A percentile compares a stretch with the other conserved stretches of the same genome.
These are phyloP conservation scores for Pelagia noctiluca DNA, from an alignment of 30 jellyfish, hydroid and myxozoan genomes.

Conservation along the genomic window DNA sequence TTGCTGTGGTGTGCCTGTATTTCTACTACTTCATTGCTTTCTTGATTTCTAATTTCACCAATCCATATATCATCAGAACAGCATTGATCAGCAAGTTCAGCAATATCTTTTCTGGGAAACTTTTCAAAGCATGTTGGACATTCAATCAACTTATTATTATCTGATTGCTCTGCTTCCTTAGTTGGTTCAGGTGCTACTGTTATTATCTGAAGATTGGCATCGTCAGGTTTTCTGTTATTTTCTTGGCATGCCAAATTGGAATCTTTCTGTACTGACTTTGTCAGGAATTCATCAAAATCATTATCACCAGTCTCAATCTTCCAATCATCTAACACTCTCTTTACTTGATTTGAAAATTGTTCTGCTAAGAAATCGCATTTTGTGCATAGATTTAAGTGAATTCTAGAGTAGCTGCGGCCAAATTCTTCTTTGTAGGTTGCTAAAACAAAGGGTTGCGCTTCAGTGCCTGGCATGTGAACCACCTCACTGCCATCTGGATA, in stretches of 20 bases:
- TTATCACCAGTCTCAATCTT: too few species aligned
- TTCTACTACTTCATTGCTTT: neutral
- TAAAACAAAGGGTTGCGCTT: neutral
- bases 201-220: neutral
- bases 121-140: conserved; percentile 1
- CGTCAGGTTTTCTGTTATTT: neutral
- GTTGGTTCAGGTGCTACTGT: neutral
- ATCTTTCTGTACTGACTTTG: neutral
- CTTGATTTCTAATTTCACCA: conserved; percentile 5
- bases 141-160: neutral
- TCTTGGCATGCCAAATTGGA: neutral
- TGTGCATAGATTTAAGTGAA: neutral
- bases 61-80: conserved; percentile 13
- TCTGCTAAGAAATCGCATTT: neutral
- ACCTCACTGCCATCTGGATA: conserved; percentile 17
- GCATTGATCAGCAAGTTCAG: conserved; percentile 25
- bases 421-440: neutral
- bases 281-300: too few species aligned
- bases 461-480: neutral
- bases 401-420: neutral
- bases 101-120: conserved; percentile 1
- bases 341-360: neutral
- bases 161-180: conserved; percentile 1
- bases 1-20: neutral
- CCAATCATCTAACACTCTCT: neutral